A percentile compares a stretch with the other conserved stretches of the same genome.
Conservation (phyloP, 37 sponge, comb jelly and placozoan genomes). For the Amphimedon queenslandica region DNA sequence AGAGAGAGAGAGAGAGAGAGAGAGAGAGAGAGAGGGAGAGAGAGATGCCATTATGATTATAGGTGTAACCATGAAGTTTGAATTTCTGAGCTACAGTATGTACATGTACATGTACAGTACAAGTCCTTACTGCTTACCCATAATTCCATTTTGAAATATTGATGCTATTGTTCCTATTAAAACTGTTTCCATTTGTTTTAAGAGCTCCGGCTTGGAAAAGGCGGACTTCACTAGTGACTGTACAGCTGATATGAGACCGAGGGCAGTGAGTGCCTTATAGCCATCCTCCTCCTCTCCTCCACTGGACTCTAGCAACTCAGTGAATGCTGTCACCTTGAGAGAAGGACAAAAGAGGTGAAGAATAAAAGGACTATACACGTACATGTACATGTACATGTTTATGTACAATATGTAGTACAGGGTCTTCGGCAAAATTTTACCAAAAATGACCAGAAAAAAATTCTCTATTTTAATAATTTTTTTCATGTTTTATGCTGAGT, state of each 20-base stretch:
- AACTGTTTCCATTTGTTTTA: conserved; percentile 55
- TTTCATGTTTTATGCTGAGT: no score
- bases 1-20: conserved; percentile 14
- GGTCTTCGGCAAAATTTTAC: no score
- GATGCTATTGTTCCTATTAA: conserved; percentile 41
- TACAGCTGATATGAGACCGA: conserved; percentile 74
- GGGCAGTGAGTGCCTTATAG: conserved; percentile 90
- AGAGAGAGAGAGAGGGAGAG: conserved; percentile 9
- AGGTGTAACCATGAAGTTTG: no score
- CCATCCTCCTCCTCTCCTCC: conserved; percentile 69
- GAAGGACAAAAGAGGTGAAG: background rate
- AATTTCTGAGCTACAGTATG: background rate
- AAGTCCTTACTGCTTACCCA: conserved; percentile 36
- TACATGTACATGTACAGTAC: conserved; percentile 1
- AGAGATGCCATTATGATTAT: background rate
- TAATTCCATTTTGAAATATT: conserved; percentile 59
- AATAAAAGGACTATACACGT: background rate
- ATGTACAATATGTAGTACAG: no score
- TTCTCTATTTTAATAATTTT: no score
- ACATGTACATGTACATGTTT: conserved; percentile 1
- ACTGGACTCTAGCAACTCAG: conserved; percentile 50
- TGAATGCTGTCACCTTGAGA: conserved; percentile 43
- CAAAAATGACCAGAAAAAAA: no score
- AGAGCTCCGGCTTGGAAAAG: conserved; percentile 22
- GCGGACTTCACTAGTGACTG: conserved; percentile 82